phyloP scores from a whole-genome alignment of 2,113 vertebrate species.

The Pachycephala philippinensis region DNA sequence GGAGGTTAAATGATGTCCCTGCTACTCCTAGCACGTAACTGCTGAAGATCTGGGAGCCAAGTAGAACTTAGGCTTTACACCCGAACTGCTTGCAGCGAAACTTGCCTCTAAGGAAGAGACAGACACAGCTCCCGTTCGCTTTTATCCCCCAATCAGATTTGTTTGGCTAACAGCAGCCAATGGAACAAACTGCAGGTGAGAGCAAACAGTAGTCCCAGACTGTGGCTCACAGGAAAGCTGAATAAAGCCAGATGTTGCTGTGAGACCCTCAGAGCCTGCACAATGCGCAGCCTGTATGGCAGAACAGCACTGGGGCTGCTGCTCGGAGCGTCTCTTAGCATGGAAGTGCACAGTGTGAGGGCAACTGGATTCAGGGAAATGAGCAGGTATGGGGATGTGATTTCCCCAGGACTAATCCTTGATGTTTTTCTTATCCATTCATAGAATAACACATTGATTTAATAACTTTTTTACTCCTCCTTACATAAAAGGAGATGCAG shows the following conservation, averaged over 20 bases:
- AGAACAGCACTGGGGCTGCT: background rate
- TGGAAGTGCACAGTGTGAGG: background rate
- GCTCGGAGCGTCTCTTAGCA: accelerated
- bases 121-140: background rate
- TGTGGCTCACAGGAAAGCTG: background rate
- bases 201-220: background rate
- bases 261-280: background rate
- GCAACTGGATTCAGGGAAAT: background rate
- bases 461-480: background rate
- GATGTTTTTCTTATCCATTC: background rate
- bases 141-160: background rate
- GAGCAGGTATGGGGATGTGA: background rate
- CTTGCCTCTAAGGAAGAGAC: background rate
- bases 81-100: background rate
- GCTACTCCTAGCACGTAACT: background rate
- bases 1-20: background rate
- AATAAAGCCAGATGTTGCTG: background rate
- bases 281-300: background rate
- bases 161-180: background rate
- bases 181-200: background rate
- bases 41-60: background rate
- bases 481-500: background rate
- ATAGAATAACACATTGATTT: background rate
- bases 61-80: background rate
- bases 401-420: background rate